Percentiles rank a stretch among this genome's conserved stretches.
Conservation (phyloP, 2,797 vertebrate genomes). For the Enoplosus armatus region DNA sequence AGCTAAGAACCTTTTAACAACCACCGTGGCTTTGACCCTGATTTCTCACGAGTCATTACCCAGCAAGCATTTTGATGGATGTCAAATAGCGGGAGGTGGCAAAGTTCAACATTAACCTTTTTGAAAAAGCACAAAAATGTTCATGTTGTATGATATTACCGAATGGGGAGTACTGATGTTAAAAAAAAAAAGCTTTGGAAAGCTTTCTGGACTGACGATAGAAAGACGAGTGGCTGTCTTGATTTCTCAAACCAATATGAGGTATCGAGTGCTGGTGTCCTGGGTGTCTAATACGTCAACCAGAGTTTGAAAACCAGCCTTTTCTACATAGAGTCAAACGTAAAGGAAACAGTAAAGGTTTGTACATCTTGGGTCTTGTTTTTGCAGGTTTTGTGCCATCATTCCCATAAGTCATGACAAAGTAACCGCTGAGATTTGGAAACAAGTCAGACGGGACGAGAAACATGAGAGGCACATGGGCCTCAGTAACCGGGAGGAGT, state of each 20-base stretch:
- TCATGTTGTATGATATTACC: too few species aligned
- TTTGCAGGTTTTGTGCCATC: not conserved
- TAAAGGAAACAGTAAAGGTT: too few species aligned
- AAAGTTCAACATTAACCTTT: constrained; percentile 26
- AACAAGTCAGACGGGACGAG: not conserved
- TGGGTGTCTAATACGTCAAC: not conserved
- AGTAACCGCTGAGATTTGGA: not conserved
- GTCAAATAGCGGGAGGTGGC: constrained; percentile 1
- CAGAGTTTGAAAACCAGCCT: not conserved
- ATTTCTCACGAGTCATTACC: constrained; percentile 31
- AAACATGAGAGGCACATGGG: not conserved
- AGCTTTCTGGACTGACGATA: not conserved
- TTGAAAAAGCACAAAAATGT: not conserved
- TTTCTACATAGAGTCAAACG: not conserved
- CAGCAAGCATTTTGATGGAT: constrained; percentile 12
- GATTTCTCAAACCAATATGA: constrained; percentile 2
- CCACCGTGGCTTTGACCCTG: constrained; percentile 6
- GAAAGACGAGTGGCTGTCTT: not conserved
- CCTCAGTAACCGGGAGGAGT: not conserved
- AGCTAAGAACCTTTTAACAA: constrained; percentile 8
- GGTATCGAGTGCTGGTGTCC: not conserved
- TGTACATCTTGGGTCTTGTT: too few species aligned
- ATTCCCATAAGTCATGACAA: not conserved
- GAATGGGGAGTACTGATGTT: not conserved
- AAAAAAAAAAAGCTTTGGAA: not conserved